Conservation (phyloP, 1,140 invertebrate species). For the Campoletis sonorensis region DNA sequence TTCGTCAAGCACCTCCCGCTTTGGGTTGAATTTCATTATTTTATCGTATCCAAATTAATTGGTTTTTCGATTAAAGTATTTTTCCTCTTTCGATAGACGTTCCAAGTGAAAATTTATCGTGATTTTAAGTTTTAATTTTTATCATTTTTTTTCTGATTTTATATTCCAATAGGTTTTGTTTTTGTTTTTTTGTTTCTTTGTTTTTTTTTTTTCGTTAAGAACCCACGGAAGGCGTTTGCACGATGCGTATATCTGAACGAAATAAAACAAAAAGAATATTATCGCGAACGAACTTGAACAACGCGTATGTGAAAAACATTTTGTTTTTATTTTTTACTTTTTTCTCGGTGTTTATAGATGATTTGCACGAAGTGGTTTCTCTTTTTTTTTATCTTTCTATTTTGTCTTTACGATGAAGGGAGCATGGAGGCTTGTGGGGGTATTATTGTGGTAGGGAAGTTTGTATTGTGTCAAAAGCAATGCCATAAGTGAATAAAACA, state of each 20-base stretch:
- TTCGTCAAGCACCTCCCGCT: conserved; percentile 23
- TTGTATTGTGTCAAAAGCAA: conserved; percentile 77
- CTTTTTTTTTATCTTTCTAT: conserved; percentile 35
- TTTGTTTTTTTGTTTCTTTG: too few species aligned
- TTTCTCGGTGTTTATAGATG: conserved; percentile 53
- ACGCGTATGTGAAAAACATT: conserved; percentile 71
- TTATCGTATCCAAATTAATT: background rate
- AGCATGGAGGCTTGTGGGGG: conserved; percentile 44
- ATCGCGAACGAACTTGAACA: conserved; percentile 74
- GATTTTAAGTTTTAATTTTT: background rate
- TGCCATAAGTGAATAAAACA: conserved; percentile 75
- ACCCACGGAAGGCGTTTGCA: background rate
- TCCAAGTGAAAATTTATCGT: background rate
- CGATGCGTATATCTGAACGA: conserved; percentile 36
- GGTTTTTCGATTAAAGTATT: background rate
- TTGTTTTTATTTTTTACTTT: too few species aligned
- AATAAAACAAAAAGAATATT: conserved; percentile 47
- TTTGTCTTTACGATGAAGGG: conserved; percentile 46
- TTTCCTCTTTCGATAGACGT: too few species aligned
- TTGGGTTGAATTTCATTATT: conserved; percentile 9
- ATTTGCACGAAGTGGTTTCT: conserved; percentile 46
- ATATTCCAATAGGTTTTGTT: background rate
- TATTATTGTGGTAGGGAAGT: conserved; percentile 55
- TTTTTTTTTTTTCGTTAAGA: conserved; percentile 16
- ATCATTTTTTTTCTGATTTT: background rate